Percentiles rank a stretch among this genome's conserved stretches.
Evolutionary conservation across 1,140 invertebrate species (phyloP).

Genomic region (Bombyx mandarina): DNA sequence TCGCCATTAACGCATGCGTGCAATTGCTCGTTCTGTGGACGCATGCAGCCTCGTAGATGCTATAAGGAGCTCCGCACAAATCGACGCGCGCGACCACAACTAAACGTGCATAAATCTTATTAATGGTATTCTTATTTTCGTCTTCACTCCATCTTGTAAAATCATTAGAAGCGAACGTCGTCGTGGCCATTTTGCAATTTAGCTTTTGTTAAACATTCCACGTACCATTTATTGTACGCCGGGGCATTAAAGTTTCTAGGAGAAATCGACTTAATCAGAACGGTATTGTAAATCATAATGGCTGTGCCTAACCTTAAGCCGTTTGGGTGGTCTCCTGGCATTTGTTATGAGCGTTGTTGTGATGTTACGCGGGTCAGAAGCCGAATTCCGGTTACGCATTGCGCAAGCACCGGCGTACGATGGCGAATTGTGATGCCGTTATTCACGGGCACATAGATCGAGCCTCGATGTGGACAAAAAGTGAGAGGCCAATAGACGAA

Average conservation of each 20-base stretch:
- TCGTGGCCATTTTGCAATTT: constrained; percentile 9
- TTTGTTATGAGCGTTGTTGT: constrained; percentile 31
- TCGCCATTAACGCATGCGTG: constrained; percentile 64
- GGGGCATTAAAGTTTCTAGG: constrained; percentile 31
- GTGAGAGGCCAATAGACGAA: constrained; percentile 39
- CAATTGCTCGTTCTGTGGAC: constrained; percentile 44
- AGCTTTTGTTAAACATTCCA: constrained; percentile 28
- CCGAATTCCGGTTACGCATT: constrained; percentile 30
- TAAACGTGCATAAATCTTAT: constrained; percentile 65
- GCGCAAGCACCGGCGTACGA: constrained; percentile 22
- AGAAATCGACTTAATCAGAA: constrained; percentile 42
- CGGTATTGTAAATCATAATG: constrained; percentile 40
- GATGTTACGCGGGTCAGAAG: constrained; percentile 45
- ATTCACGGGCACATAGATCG: constrained; percentile 9
- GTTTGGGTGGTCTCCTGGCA: constrained; percentile 45
- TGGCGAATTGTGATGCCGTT: constrained; percentile 43
- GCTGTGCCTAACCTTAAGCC: constrained; percentile 22
- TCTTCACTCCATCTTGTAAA: constrained; percentile 48
- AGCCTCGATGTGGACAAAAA: constrained; percentile 35
- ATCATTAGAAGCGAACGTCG: constrained; percentile 36
- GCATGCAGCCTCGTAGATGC: constrained; percentile 36
- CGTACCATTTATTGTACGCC: constrained; percentile 12
- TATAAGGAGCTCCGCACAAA: constrained; percentile 55
- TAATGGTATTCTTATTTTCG: constrained; percentile 64
- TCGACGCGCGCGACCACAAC: constrained; percentile 55